Percentiles rank a stretch among this genome's conserved stretches.
These are phyloP conservation scores for Sepioteuthis lessoniana DNA, from an alignment of 2,888 invertebrate genomes.

Conservation along the genomic window DNA sequence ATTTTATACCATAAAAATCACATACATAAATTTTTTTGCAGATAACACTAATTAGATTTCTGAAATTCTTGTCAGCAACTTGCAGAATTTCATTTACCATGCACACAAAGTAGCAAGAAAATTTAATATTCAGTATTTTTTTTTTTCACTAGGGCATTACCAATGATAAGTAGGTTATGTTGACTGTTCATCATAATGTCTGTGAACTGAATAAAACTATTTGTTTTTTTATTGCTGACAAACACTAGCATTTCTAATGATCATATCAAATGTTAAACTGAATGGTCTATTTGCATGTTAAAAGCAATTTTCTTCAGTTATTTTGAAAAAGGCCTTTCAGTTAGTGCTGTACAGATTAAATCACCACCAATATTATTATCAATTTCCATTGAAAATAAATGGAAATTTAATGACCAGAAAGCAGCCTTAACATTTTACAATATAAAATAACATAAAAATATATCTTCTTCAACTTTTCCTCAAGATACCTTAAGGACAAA, in stretches of 20 bases:
- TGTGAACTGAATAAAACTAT: background rate
- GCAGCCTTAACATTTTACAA: background rate
- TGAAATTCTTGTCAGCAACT: background rate
- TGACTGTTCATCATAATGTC: background rate
- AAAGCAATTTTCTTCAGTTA: slow-evolving; percentile 11
- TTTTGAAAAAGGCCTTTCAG: background rate
- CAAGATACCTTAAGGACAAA: background rate
- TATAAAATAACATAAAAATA: background rate
- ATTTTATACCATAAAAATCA: too few relatives aligned
- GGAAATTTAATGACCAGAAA: background rate
- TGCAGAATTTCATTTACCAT: background rate
- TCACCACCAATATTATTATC: background rate
- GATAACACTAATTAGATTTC: background rate
- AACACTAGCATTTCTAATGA: background rate
- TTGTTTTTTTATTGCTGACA: background rate
- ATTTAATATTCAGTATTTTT: background rate
- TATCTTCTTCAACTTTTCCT: background rate
- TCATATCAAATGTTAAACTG: background rate
- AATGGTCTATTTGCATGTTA: slow-evolving; percentile 13
- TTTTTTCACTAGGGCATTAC: background rate
- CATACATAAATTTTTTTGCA: too few relatives aligned
- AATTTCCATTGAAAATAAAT: slow-evolving; percentile 23
- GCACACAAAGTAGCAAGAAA: background rate
- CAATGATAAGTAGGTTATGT: background rate
- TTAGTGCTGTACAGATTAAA: background rate